A percentile compares a stretch with the other conserved stretches of the same genome.
Evolutionary conservation across 1,140 invertebrate species (phyloP).

Genomic region (Camponotus floridanus): DNA sequence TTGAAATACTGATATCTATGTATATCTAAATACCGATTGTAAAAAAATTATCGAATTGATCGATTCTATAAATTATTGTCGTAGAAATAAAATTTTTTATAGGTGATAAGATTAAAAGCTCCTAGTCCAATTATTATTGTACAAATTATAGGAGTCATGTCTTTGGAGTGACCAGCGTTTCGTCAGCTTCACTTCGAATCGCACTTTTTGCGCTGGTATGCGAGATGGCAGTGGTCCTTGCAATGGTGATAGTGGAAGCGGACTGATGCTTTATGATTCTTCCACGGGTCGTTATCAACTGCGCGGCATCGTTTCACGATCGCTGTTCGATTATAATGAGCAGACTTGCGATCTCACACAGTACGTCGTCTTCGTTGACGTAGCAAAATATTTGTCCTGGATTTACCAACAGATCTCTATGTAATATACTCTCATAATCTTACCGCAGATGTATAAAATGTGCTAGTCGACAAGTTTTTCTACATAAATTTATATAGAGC

Average conservation of each 20-base stretch:
- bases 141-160: constrained; percentile 86
- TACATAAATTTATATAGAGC: too few relatives aligned
- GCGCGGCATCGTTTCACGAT: constrained; percentile 87
- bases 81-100: neutral
- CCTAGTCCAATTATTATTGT: neutral
- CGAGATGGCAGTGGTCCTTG: constrained; percentile 87
- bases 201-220: constrained; percentile 89
- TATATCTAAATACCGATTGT: neutral
- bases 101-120: neutral
- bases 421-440: neutral
- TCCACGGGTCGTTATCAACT: constrained; percentile 85
- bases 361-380: constrained; percentile 87
- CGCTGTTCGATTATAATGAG: constrained; percentile 82
- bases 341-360: constrained; percentile 85
- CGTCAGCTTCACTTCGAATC: constrained; percentile 86
- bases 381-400: constrained; percentile 87
- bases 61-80: neutral
- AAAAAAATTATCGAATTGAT: neutral
- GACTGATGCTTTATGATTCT: constrained; percentile 83
- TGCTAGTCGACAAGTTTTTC: neutral
- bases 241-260: constrained; percentile 88
- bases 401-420: constrained; percentile 71
- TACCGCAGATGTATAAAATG: neutral
- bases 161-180: constrained; percentile 86
- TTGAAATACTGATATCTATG: neutral